Evolutionary conservation across 2,888 invertebrate species (phyloP).

Genomic region (Rhimphoctona megacephalus): DNA sequence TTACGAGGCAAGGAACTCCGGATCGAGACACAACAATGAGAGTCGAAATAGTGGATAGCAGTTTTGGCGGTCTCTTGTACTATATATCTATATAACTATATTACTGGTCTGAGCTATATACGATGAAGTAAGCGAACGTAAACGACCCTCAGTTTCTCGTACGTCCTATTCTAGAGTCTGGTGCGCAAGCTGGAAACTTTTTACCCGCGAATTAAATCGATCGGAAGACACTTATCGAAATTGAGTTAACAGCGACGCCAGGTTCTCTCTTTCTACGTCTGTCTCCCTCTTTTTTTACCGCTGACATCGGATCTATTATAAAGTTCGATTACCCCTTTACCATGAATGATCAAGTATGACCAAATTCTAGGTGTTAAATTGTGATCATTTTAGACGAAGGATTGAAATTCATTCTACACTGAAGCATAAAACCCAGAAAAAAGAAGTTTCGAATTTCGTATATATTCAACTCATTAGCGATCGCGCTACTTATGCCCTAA

Average conservation of each 20-base stretch:
- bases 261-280: conserved; percentile 1
- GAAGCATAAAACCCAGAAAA: background rate
- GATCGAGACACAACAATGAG: conserved; percentile 20
- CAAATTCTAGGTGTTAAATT: background rate
- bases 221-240: conserved; percentile 58
- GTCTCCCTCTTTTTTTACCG: background rate
- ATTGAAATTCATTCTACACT: background rate
- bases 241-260: conserved; percentile 48
- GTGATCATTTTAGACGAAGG: background rate
- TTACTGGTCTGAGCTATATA: conserved; percentile 15
- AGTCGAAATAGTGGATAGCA: conserved; percentile 41
- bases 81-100: conserved; percentile 30
- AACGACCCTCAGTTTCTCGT: conserved; percentile 38
- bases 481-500: too few species aligned
- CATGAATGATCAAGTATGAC: background rate
- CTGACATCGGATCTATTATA: conserved; percentile 17
- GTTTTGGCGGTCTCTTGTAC: conserved; percentile 30
- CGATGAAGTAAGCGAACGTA: conserved; percentile 25
- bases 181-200: conserved; percentile 24
- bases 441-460: background rate
- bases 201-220: conserved; percentile 53
- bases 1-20: conserved; percentile 11
- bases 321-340: conserved; percentile 14
- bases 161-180: background rate
- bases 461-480: too few species aligned